A percentile compares a stretch with the other conserved stretches of the same genome.
Evolutionary conservation across 2,888 invertebrate genomes (phyloP).

Genomic region (Chorisops tibialis): DNA sequence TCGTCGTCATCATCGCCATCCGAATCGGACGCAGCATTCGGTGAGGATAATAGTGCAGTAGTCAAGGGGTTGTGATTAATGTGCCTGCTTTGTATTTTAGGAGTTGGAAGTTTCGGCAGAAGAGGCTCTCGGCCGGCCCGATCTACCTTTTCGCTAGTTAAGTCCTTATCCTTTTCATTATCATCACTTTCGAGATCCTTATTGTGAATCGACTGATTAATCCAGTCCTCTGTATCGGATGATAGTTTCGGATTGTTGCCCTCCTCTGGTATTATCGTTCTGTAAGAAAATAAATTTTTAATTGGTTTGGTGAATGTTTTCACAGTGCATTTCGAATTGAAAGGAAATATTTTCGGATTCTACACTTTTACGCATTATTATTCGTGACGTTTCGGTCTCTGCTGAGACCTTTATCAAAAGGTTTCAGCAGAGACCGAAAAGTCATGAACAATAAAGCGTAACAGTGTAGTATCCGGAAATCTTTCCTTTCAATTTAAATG

Average conservation of each 20-base stretch:
- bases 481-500: no score
- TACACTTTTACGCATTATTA: no score
- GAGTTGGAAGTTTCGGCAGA: slow-evolving; percentile 59
- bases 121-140: slow-evolving; percentile 54
- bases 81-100: slow-evolving; percentile 55
- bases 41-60: slow-evolving; percentile 61
- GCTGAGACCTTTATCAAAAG: no score
- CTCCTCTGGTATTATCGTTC: slow-evolving; percentile 72
- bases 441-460: no score
- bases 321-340: no score
- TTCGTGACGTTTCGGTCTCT: no score
- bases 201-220: slow-evolving; percentile 36
- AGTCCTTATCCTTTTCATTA: slow-evolving; percentile 43
- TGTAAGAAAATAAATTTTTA: slow-evolving; percentile 33
- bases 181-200: not conserved
- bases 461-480: no score
- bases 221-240: slow-evolving; percentile 57
- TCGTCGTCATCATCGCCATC: slow-evolving; percentile 36
- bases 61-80: slow-evolving; percentile 58
- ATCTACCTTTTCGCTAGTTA: slow-evolving; percentile 37
- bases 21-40: slow-evolving; percentile 59
- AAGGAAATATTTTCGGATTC: no score
- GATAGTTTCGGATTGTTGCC: slow-evolving; percentile 61
- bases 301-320: no score
- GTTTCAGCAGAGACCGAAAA: no score